A percentile compares a stretch with the other conserved stretches of the same genome.
These are phyloP conservation scores for Oophaga sylvatica DNA, from an alignment of 2,797 vertebrate genomes.

Conservation along the genomic window DNA sequence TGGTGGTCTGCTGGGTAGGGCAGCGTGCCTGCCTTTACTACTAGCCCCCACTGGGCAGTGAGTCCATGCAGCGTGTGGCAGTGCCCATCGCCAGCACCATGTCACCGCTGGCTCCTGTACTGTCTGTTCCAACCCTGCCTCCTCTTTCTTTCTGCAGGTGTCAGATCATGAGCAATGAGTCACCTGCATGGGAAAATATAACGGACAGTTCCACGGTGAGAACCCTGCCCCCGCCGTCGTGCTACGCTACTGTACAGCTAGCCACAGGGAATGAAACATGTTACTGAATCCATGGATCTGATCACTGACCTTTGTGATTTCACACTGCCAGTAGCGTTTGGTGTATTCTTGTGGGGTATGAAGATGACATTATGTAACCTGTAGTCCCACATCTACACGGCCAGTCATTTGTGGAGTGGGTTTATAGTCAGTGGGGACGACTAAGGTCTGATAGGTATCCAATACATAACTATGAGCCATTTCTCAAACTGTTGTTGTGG, in stretches of 20 bases:
- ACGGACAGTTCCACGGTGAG: constrained; percentile 89
- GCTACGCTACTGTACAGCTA: neutral
- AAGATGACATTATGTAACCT: neutral
- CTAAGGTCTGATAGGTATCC: too few species aligned
- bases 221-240: neutral
- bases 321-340: neutral
- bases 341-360: neutral
- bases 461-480: neutral
- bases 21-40: neutral
- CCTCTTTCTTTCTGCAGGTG: constrained; percentile 73
- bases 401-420: neutral
- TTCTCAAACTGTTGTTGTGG: neutral
- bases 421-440: neutral
- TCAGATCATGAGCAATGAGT: constrained; percentile 92
- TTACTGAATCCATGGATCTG: neutral
- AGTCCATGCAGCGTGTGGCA: neutral
- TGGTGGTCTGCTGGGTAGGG: too few species aligned
- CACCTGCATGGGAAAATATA: constrained; percentile 87
- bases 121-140: neutral
- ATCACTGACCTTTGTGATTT: neutral
- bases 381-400: too few species aligned
- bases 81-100: neutral
- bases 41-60: neutral
- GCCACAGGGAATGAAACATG: neutral
- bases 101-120: neutral